phyloP scores from a whole-genome alignment of 2,113 vertebrate genomes.

The Eulacestoma nigropectus region DNA sequence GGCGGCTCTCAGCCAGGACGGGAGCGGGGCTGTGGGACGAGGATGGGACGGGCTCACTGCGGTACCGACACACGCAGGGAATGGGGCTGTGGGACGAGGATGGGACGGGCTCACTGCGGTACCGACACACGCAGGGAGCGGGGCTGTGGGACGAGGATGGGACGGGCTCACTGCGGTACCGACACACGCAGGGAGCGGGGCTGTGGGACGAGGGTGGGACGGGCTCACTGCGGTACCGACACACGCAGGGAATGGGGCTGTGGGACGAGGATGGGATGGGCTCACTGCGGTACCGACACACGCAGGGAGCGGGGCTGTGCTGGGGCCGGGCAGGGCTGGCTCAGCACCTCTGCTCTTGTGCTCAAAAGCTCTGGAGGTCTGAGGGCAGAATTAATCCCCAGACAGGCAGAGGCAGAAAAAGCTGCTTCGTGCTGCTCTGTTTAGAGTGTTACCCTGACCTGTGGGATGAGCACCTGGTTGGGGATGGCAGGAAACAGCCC shows the following conservation, averaged over 20 bases:
- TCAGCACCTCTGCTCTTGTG: background rate
- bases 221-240: no score
- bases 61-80: background rate
- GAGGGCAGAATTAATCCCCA: background rate
- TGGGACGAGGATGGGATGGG: no score
- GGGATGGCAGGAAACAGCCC: background rate
- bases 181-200: no score
- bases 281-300: no score
- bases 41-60: background rate
- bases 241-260: no score
- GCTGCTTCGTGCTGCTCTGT: background rate
- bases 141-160: no score
- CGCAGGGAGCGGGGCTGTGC: background rate
- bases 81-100: no score
- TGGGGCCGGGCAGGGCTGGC: background rate
- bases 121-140: no score
- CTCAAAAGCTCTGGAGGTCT: background rate
- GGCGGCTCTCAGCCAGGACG: background rate
- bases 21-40: background rate
- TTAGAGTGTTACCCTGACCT: background rate
- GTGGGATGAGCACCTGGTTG: background rate
- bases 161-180: no score
- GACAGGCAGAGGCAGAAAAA: background rate
- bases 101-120: no score
- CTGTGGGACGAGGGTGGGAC: no score